These are phyloP conservation scores for Scyliorhinus canicula DNA, from an alignment of 2,797 vertebrate genomes.

Conservation along the genomic window DNA sequence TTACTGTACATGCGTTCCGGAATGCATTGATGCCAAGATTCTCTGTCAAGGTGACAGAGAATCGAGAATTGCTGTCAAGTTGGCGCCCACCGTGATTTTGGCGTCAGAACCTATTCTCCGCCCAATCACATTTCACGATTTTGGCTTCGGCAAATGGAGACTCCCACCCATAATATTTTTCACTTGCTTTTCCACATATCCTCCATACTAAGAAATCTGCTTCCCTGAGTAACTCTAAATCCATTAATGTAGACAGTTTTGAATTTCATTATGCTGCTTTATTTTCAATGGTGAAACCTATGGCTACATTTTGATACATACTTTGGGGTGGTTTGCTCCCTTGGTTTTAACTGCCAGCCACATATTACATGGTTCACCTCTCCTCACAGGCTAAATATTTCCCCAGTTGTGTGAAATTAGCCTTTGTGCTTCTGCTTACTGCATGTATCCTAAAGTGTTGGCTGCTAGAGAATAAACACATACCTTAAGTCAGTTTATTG, in stretches of 20 bases:
- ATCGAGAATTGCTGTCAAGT: no score
- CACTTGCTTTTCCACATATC: neutral
- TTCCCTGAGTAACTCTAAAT: neutral
- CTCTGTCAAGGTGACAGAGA: no score
- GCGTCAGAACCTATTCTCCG: no score
- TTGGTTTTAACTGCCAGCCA: neutral
- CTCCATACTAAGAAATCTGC: neutral
- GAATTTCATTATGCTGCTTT: neutral
- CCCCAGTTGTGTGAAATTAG: neutral
- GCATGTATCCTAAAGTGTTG: neutral
- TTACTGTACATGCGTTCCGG: no score
- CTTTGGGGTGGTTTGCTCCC: neutral
- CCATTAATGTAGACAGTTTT: neutral
- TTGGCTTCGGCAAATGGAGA: no score
- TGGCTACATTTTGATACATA: neutral
- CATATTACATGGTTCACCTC: neutral
- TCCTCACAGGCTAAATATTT: neutral
- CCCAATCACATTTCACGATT: no score
- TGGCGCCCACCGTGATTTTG: no score
- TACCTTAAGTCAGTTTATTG: slow-evolving; percentile 13
- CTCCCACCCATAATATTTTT: no score
- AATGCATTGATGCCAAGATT: no score
- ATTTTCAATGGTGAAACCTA: neutral
- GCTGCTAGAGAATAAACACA: slow-evolving; percentile 16
- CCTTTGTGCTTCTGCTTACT: slow-evolving; percentile 3